Conservation (phyloP, 2,113 vertebrate species). For the Felis chaus region DNA sequence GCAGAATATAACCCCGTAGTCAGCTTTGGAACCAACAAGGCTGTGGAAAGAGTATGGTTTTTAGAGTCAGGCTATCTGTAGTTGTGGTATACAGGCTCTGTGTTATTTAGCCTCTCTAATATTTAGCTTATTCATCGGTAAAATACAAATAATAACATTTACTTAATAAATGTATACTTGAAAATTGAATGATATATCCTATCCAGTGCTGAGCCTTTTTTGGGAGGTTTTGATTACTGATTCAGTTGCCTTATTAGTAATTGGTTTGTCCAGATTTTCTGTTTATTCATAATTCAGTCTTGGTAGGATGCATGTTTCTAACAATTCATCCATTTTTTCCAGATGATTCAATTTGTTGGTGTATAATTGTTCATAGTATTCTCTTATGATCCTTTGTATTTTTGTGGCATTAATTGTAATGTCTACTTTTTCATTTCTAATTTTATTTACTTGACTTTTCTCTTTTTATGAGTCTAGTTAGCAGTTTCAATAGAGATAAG, state of each 20-base stretch:
- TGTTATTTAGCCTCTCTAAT: not conserved
- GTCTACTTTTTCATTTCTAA: not conserved
- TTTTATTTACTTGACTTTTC: not conserved
- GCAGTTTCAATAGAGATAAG: too few species aligned
- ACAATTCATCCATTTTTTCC: not conserved
- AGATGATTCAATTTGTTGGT: not conserved
- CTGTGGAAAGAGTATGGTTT: not conserved
- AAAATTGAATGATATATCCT: not conserved
- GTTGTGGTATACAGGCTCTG: not conserved
- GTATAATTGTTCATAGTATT: not conserved
- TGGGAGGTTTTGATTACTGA: not conserved
- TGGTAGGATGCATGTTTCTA: not conserved
- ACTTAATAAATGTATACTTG: not conserved
- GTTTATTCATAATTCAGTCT: not conserved
- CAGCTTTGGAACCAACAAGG: not conserved
- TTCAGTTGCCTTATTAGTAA: not conserved
- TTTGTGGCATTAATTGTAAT: not conserved
- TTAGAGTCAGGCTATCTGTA: not conserved
- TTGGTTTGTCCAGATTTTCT: not conserved
- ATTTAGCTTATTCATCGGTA: not conserved
- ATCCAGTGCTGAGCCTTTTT: not conserved
- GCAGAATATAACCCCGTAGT: not conserved
- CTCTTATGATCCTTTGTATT: not conserved
- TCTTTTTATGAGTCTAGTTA: not conserved
- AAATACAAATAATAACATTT: not conserved